Evolutionary conservation across 2,888 invertebrate genomes (phyloP).

Genomic region (Orthosia gothica): DNA sequence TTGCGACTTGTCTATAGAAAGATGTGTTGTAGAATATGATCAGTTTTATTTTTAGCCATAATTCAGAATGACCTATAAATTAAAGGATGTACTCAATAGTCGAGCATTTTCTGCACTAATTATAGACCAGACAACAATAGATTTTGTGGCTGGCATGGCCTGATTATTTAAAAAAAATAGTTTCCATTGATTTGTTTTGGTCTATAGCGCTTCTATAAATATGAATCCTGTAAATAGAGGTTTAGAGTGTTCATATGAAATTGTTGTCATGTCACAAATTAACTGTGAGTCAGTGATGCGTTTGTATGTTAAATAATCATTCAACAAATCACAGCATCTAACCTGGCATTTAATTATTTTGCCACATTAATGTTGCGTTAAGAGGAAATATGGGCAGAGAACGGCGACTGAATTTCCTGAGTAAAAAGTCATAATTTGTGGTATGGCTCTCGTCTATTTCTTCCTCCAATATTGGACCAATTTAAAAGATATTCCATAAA

Average conservation of each 20-base stretch:
- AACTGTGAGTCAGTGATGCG: not conserved
- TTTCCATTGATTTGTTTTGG: not conserved
- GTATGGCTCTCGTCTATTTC: no score
- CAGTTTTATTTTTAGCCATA: conserved; percentile 19
- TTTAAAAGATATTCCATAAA: no score
- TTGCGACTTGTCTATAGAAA: not conserved
- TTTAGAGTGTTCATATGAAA: no score
- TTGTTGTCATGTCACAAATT: not conserved
- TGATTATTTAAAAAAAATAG: not conserved
- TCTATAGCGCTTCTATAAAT: not conserved
- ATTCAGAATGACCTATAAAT: conserved; percentile 19
- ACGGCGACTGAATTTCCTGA: no score
- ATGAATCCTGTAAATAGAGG: conserved; percentile 1
- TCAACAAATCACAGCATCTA: not conserved
- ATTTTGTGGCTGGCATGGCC: not conserved
- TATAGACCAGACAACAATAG: conserved; percentile 30
- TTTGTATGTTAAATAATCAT: not conserved
- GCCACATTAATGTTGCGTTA: not conserved
- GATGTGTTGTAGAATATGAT: conserved; percentile 16
- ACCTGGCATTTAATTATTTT: not conserved
- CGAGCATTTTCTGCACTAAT: not conserved
- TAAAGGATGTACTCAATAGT: conserved; percentile 12
- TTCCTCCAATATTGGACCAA: no score
- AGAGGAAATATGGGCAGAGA: no score
- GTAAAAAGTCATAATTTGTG: no score